These are phyloP conservation scores for Drosophila busckii DNA, from an alignment of 1,140 invertebrate genomes.

Conservation along the genomic window DNA sequence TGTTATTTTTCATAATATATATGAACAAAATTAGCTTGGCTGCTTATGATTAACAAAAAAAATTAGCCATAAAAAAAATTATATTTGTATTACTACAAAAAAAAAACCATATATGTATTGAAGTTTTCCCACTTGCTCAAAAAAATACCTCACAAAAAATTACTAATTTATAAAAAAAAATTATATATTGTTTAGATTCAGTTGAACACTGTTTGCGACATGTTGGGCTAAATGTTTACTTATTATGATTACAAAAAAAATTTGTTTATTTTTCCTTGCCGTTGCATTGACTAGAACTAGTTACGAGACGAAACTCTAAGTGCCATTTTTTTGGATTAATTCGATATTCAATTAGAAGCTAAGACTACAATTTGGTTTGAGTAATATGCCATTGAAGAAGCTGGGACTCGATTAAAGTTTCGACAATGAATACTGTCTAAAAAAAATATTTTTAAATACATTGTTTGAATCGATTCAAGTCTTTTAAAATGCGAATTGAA, in stretches of 20 bases:
- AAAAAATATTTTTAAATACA: too few relatives aligned
- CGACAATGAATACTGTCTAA: too few relatives aligned
- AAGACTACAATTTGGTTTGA: conserved; percentile 70
- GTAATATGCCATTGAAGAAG: too few relatives aligned
- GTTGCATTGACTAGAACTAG: conserved; percentile 23
- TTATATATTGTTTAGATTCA: conserved; percentile 5
- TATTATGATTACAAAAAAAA: conserved; percentile 35
- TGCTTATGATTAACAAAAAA: conserved; percentile 59
- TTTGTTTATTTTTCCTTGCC: too few relatives aligned
- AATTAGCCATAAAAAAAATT: conserved; percentile 42
- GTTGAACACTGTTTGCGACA: conserved; percentile 24
- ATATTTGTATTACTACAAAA: conserved; percentile 10
- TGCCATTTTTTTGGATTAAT: conserved; percentile 19
- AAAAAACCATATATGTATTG: conserved; percentile 10
- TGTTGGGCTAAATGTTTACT: conserved; percentile 16
- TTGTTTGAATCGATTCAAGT: too few relatives aligned
- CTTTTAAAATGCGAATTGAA: too few relatives aligned
- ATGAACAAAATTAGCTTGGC: conserved; percentile 72
- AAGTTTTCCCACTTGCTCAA: conserved; percentile 50
- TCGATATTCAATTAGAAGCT: conserved; percentile 47
- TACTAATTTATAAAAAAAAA: conserved; percentile 25
- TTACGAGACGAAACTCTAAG: conserved; percentile 31
- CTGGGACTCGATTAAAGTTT: too few relatives aligned
- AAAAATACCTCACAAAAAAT: conserved; percentile 45
- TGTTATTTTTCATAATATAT: conserved; percentile 28